Percentiles rank a stretch among this genome's conserved stretches.
phyloP scores from a whole-genome alignment of 2,113 vertebrate genomes.

The Gadus chalcogrammus region DNA sequence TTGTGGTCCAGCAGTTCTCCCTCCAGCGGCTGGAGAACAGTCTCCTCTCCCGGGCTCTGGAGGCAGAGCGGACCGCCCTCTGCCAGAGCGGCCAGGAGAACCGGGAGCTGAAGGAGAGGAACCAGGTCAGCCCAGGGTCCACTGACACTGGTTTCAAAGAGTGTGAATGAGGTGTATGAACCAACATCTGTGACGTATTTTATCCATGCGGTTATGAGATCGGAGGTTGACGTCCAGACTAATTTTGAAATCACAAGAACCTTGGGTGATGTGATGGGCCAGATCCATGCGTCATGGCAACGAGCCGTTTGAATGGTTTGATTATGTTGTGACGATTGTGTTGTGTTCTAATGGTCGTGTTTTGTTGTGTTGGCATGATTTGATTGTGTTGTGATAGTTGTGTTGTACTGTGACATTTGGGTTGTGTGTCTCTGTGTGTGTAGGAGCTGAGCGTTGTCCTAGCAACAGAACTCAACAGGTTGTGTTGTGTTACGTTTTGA shows the following conservation, averaged over 20 bases:
- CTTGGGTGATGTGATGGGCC: too few relatives aligned
- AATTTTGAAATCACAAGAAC: too few relatives aligned
- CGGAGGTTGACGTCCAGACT: too few relatives aligned
- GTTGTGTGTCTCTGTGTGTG: neutral
- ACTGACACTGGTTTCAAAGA: neutral
- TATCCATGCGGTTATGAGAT: neutral
- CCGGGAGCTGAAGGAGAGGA: conserved; percentile 63
- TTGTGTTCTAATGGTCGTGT: too few relatives aligned
- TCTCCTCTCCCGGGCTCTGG: conserved; percentile 65
- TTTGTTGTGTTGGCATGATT: too few relatives aligned
- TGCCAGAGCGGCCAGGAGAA: conserved; percentile 69
- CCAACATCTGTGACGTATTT: neutral
- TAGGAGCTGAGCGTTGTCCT: conserved; percentile 68
- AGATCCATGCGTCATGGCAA: too few relatives aligned
- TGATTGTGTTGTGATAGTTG: too few relatives aligned
- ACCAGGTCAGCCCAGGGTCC: conserved; percentile 54
- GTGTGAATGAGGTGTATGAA: neutral
- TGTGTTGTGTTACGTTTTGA: too few relatives aligned
- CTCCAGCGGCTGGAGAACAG: conserved; percentile 70
- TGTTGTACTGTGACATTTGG: neutral
- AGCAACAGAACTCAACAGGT: conserved; percentile 60
- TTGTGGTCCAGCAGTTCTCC: conserved; percentile 68
- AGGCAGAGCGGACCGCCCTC: conserved; percentile 66
- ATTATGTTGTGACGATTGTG: too few relatives aligned
- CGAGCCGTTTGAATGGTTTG: too few relatives aligned